Evolutionary conservation across 2,888 invertebrate species (phyloP), one percentile per base, ranked within the genome.

Genomic region (Leucophora obtusa): DNA sequence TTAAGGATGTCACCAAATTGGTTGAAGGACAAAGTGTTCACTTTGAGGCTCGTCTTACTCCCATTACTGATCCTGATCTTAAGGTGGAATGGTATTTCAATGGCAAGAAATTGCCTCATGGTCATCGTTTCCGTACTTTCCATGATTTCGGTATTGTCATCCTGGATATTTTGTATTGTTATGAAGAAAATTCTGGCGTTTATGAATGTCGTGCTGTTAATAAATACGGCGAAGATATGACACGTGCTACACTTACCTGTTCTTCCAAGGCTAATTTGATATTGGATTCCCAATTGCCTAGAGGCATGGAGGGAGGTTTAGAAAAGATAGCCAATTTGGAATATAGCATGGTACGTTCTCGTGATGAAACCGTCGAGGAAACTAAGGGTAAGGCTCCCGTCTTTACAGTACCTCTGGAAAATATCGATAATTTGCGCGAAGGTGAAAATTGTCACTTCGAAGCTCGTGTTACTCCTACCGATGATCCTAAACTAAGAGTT

Each of bases 61-160:
- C 99, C 0, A 94, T 98, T 24, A 96, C 96, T 77, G 99, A 99
- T 91, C 98, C 98, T 5, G 96, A 97, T 85, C 93, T 98, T 82
- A 95, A 94, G 84, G 97, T 98, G 17, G 98, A 98, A 91, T 98
- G 98, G 98, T 97, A 95, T 90, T 97, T 96, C 89, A 97, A 98
- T 88, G 97, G 96, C 79, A 95, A 96, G 89, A 97, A 97, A 89
- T 91, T 98, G 84, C 96, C 97, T 1, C 95, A 96, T 91, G 99
- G 98, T 65, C 98, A 98, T 90, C 94, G 99, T 84, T 99, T 98
- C 91, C 94, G 98, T 85, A 98, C 98, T 71, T 97, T 98, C 95
- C 97, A 98, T 88, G 98, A 98, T 88, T 98, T 98, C 89, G 98
- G 98, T 80, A 96, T 97, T 87, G 98, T 98, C 62, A 97, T 98